Base-by-base conservation (phyloP, 2,888 invertebrate genomes). In the Drosophila ezoana region DNA sequence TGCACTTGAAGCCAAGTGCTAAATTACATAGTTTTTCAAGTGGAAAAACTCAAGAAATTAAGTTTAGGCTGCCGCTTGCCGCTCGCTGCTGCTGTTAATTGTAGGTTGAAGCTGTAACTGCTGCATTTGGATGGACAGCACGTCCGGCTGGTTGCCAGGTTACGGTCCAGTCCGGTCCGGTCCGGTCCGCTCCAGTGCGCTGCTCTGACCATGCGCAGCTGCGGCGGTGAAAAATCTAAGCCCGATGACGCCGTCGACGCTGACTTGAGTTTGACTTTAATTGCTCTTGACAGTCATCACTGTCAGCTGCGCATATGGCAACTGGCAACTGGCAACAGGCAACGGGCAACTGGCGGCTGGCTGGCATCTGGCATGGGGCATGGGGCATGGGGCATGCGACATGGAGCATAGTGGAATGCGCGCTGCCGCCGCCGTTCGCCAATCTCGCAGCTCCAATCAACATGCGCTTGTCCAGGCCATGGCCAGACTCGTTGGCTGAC, bases 211-310 rank as follows among this genome's bases (percentile, higher is more conserved):
- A 76, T 78, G 76, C 83, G 69, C 87, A 84, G 86, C 84, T 86
- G 87, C 66, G 83, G 70, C 88, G 86, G 89, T 80, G 78, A 84
- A 88, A 85, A 88, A 85, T 85, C 84, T 86, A 85, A 85, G 84
- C 72, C 59, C 70, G 51, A 65, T 70, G 71, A 71, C 69, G 76
- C 65, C 70, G 51, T 54, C 57, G 53, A 51, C 74, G 66, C 79
- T 80, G 87, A 88, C 84, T 88, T 66, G 75, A 89, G 89, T 91
- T 89, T 87, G 91, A 85, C 88, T 91, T 90, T 90, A 90, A 90
- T 90, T 90, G 87, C 90, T 91, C 89, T 89, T 90, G 91, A 90
- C 90, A 90, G 89, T 90, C 91, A 90, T 90, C 89, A 88, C 80
- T 83, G 75, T 80, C 77, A 90, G 86, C 63, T 33, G 60, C 64